Percentiles rank a stretch among this genome's conserved stretches.
These are phyloP conservation scores for Diceros bicornis DNA, from an alignment of 2,797 vertebrate species.

Conservation along the genomic window DNA sequence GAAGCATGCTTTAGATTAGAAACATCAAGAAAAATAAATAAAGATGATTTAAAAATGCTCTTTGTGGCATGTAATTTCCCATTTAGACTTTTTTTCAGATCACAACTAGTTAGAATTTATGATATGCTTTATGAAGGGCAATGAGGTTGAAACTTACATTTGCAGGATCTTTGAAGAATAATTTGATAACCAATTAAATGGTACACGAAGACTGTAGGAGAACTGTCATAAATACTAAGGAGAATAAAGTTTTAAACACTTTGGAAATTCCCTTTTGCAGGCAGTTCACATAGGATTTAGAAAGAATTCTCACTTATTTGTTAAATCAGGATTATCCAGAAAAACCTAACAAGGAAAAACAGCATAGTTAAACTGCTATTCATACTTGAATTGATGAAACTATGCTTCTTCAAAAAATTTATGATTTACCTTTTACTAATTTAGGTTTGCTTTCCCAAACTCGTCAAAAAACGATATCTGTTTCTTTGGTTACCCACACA, in stretches of 20 bases:
- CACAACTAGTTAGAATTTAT: constrained; percentile 52
- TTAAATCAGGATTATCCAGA: neutral
- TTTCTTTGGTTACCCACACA: neutral
- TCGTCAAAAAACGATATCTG: neutral
- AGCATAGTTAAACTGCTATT: neutral
- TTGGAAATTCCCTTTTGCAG: constrained; percentile 20
- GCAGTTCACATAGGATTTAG: neutral
- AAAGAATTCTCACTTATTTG: constrained; percentile 1
- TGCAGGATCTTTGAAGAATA: constrained; percentile 27
- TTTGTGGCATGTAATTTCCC: constrained; percentile 41
- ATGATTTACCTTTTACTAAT: neutral
- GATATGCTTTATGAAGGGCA: neutral
- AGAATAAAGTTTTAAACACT: neutral
- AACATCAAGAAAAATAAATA: constrained; percentile 71
- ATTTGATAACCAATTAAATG: constrained; percentile 33
- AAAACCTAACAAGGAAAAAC: neutral
- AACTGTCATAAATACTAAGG: neutral
- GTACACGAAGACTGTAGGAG: neutral
- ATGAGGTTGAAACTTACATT: neutral
- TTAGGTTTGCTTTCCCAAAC: neutral
- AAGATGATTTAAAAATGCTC: constrained; percentile 55
- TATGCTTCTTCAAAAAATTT: neutral
- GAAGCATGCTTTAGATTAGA: constrained; percentile 64
- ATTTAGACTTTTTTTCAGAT: neutral
- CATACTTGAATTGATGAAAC: neutral